Percentiles rank a stretch among this genome's conserved stretches.
These are phyloP conservation scores for Synergus gifuensis DNA, from an alignment of 2,888 invertebrate species.

Conservation along the genomic window DNA sequence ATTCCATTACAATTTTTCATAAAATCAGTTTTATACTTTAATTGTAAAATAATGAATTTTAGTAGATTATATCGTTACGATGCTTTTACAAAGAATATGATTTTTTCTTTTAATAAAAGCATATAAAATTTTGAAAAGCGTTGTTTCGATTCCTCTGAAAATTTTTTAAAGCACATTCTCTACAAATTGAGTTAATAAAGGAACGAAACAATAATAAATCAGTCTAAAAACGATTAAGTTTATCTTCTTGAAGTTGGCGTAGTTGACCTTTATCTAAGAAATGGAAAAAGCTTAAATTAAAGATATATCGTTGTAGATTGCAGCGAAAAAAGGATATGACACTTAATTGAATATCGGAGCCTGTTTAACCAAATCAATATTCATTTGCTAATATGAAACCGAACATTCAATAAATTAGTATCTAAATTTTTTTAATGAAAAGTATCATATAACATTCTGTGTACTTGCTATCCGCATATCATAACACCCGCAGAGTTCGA, in stretches of 20 bases:
- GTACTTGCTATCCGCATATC: slow-evolving; percentile 30
- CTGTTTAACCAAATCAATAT: slow-evolving; percentile 24
- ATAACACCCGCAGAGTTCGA: slow-evolving; percentile 25
- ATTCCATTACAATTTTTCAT: too few species aligned
- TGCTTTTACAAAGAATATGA: neutral
- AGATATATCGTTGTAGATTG: too few species aligned
- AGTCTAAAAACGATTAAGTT: neutral
- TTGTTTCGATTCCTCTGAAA: too few species aligned
- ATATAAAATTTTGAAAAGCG: neutral
- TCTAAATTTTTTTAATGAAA: slow-evolving; percentile 27
- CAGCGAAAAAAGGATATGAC: too few species aligned
- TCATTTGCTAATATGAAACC: slow-evolving; percentile 14
- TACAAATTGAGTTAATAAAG: too few species aligned
- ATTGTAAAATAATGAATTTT: neutral
- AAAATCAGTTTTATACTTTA: neutral
- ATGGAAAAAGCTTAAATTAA: neutral
- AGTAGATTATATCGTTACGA: neutral
- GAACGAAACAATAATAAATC: too few species aligned
- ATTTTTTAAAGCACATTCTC: too few species aligned
- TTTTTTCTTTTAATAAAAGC: neutral
- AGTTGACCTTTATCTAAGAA: neutral
- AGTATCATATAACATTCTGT: neutral
- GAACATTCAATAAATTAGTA: slow-evolving; percentile 14
- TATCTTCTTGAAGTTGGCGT: neutral
- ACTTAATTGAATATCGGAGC: neutral